Base-by-base conservation (phyloP, 2,888 invertebrate genomes). In the Agrypnus murinus region DNA sequence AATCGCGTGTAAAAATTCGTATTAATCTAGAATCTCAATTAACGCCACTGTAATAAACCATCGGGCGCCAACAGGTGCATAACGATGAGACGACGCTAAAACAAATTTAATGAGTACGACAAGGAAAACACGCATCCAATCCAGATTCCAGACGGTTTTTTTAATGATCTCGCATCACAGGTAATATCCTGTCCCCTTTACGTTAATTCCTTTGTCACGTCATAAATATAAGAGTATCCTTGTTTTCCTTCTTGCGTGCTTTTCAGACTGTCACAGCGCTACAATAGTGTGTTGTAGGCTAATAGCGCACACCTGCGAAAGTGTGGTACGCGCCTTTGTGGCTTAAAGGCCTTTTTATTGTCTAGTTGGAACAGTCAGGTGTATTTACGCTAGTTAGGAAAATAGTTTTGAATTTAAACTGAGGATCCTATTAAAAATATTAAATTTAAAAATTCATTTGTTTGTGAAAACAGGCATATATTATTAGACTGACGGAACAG, bases 101-200 rank as follows among this genome's bases (percentile, higher is more conserved):
- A 74, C 75, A 74, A 75, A 71, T 69, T 55, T 67, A 72, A 43
- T 31, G 65, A 72, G 74, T 67, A 71, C 73, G 78, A 79, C 72
- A 74, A 78, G 77, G 77, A 79, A 77, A 77, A 78, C 71, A 76
- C 69, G 73, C 71, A 71, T 75, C 70, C 80, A 78, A 79, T 80
- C 80, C 80, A 80, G 82, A 83, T 83, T 82, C 83, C 82, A 82
- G 82, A 82, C 82, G 74, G 79, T 81, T 78, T 81, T 38, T 81
- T 82, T 81, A 80, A 81, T 78, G 80, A 81, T 79, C 79, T 78
- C 79, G 76, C 77, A 76, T 77, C 78, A 77, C 80, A 77, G 78
- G 76, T 81, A 81, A 82, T 80, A 80, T 80, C 81, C 81, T 78
- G 80, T 79, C 81, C 78, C n/a, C 78, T 79, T 77, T 73, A 78